A percentile compares a stretch with the other conserved stretches of the same genome.
phyloP scores from a whole-genome alignment of 92 coral and sea anemone genomes.

The Pocillopora meandrina region DNA sequence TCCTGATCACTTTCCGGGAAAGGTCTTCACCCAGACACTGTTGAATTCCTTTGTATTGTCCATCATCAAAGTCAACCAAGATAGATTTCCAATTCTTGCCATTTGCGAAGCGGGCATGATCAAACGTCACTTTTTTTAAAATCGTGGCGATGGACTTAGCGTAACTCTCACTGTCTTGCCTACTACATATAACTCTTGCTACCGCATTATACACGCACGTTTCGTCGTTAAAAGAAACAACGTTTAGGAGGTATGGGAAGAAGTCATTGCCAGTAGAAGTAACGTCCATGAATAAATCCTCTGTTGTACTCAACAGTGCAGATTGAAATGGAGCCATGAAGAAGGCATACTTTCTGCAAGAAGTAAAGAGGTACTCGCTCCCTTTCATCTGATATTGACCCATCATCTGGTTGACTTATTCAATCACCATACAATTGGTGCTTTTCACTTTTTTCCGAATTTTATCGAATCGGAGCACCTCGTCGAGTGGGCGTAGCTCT shows the following conservation, averaged over 20 bases:
- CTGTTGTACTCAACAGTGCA: conserved; percentile 42
- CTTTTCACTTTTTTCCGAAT: conserved; percentile 57
- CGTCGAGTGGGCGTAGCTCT: conserved; percentile 48
- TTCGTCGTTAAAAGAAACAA: conserved; percentile 39
- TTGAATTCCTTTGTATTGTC: conserved; percentile 53
- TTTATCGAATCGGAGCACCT: conserved; percentile 39
- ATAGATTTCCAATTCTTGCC: conserved; percentile 46
- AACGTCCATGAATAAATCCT: conserved; percentile 32
- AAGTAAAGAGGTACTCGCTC: too few relatives aligned
- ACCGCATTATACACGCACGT: conserved; percentile 38
- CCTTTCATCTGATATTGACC: conserved; percentile 61
- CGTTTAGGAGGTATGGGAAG: conserved; percentile 44
- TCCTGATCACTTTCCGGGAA: conserved; percentile 54
- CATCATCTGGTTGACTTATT: conserved; percentile 46
- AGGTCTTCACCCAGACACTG: conserved; percentile 41
- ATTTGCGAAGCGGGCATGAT: conserved; percentile 32
- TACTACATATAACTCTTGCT: conserved; percentile 53
- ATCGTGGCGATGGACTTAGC: conserved; percentile 35
- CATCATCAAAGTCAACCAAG: conserved; percentile 63
- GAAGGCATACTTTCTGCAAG: conserved; percentile 57
- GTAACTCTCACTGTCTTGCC: conserved; percentile 58
- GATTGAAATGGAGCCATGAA: conserved; percentile 58
- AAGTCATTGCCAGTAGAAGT: conserved; percentile 40
- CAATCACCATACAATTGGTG: conserved; percentile 30
- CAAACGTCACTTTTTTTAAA: conserved; percentile 40